A percentile compares a stretch with the other conserved stretches of the same genome.
phyloP scores from a whole-genome alignment of 92 coral and sea anemone species.

The Montipora capitata region DNA sequence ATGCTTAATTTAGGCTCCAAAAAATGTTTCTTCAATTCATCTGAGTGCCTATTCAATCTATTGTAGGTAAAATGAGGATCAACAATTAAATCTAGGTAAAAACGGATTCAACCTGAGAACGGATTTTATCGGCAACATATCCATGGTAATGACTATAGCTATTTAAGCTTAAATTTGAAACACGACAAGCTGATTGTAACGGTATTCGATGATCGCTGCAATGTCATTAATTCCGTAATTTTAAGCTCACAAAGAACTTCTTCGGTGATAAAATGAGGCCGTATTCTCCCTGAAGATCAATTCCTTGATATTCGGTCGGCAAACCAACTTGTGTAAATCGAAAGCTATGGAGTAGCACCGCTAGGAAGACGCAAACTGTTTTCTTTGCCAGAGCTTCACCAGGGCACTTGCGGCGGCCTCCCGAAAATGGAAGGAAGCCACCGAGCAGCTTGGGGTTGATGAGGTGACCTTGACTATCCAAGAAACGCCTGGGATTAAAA shows the following conservation, averaged over 20 bases:
- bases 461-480: slow-evolving; percentile 44
- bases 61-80: no score
- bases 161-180: background rate
- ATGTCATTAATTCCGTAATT: background rate
- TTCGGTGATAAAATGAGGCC: slow-evolving; percentile 32
- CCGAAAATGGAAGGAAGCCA: slow-evolving; percentile 58
- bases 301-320: slow-evolving; percentile 36
- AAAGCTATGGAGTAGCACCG: slow-evolving; percentile 38
- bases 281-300: slow-evolving; percentile 23
- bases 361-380: slow-evolving; percentile 26
- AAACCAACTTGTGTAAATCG: slow-evolving; percentile 60
- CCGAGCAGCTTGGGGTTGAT: slow-evolving; percentile 40
- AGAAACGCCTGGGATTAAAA: slow-evolving; percentile 61
- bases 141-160: no score
- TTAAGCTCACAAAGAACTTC: slow-evolving; percentile 10
- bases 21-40: no score
- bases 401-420: slow-evolving; percentile 65
- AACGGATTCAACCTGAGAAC: no score
- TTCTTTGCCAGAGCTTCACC: slow-evolving; percentile 47
- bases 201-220: background rate
- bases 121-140: slow-evolving; percentile 17
- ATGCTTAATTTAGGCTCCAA: no score
- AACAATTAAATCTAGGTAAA: background rate
- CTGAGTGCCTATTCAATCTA: no score
- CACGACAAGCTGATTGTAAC: background rate